Evolutionary conservation across 1,140 invertebrate genomes (phyloP), one percentile per base, ranked within the genome.

Genomic region (Delia radicum): DNA sequence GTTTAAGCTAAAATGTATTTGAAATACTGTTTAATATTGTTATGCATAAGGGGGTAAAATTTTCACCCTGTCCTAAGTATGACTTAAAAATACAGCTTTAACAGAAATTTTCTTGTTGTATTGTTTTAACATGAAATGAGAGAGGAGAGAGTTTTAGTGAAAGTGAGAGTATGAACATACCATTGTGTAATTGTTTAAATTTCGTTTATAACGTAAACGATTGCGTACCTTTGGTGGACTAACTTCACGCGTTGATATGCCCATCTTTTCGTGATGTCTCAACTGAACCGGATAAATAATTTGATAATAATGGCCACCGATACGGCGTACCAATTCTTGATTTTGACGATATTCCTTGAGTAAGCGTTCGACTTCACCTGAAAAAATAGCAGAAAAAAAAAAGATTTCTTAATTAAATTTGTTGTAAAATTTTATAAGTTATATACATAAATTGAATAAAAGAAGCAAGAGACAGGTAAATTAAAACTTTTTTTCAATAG

Each of bases 201-300:
- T 78, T 79, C 81, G 78, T 80, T 82, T 83, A 77, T 31, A 69
- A 77, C 79, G 77, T 78, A 77, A 84, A 81, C 82, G 82, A 83
- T 85, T 87, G 87, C 90, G 90, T 89, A 94, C 94, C 92, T 94
- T 94, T 81, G 92, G 90, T 82, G 91, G 90, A 87, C 92, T 93
- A 85, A 94, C 92, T 89, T 96, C 94, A 86, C 94, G 90, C 75
- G 94, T 95, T 79, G 94, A 96, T 85, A 97, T 96, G 82, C 95
- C 95, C 93, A 96, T 95, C 89, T 96, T 96, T 89, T 96, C 94
- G 90, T 96, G 95, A 88, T 96, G 94, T 76, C 95, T 92, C 84
- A 96, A 89, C 89, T 97, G 96, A 79, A 96, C 94, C 75, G 95
- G 95, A 89, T 96, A 97, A 81, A 96, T 96, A 87, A 97, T 96